phyloP scores from a whole-genome alignment of 2,888 invertebrate species.

The Strigamia maritima region DNA sequence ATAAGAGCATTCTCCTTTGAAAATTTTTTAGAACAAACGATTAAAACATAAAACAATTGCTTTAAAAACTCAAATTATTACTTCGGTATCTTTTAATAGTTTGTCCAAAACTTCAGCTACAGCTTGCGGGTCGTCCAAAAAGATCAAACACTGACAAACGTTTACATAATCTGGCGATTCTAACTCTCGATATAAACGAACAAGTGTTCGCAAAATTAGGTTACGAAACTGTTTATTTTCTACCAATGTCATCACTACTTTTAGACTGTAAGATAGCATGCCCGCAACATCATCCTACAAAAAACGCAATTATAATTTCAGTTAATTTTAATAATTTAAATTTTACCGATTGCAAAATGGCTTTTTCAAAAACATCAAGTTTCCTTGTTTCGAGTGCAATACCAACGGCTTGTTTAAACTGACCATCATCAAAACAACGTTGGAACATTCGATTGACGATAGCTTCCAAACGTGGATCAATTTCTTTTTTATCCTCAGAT shows the following conservation, averaged over 20 bases:
- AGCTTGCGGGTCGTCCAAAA: conserved; percentile 86
- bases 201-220: conserved; percentile 81
- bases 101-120: conserved; percentile 91
- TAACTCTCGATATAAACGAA: conserved; percentile 82
- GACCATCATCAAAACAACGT: conserved; percentile 88
- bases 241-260: conserved; percentile 93
- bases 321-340: not conserved
- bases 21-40: no score
- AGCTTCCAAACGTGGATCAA: conserved; percentile 66
- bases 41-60: not conserved
- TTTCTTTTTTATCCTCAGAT: conserved; percentile 57
- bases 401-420: conserved; percentile 92
- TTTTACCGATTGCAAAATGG: conserved; percentile 75
- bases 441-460: conserved; percentile 98
- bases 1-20: conserved; percentile 81
- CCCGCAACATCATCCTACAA: conserved; percentile 74
- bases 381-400: conserved; percentile 92
- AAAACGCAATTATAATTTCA: not conserved
- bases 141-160: conserved; percentile 97
- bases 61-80: conserved; percentile 46
- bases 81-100: conserved; percentile 71
- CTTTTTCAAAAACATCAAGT: conserved; percentile 92
- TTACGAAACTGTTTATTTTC: conserved; percentile 91
- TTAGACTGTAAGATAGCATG: conserved; percentile 92
- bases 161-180: conserved; percentile 94